Percentiles rank a stretch among this genome's conserved stretches.
Conservation (phyloP, 30 jellyfish, hydroid and myxozoan species). For the Clytia hemisphaerica region DNA sequence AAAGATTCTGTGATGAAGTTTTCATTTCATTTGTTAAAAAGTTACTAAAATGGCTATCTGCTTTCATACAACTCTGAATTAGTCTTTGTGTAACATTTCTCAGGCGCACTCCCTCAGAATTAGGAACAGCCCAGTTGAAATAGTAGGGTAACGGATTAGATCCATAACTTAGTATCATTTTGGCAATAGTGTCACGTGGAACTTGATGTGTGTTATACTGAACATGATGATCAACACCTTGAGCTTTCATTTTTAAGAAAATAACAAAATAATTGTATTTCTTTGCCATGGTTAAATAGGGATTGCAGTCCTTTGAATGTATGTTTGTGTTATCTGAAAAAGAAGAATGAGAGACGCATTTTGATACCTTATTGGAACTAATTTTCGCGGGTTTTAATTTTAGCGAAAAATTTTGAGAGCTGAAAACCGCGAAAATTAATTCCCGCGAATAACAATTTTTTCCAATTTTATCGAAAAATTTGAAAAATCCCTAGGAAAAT, state of each 20-base stretch:
- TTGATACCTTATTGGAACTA: too few relatives aligned
- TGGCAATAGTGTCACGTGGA: conserved; percentile 12
- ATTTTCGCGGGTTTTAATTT: too few relatives aligned
- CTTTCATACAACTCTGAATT: too few relatives aligned
- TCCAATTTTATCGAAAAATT: too few relatives aligned
- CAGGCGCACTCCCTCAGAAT: conserved; percentile 11
- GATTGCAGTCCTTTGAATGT: background rate
- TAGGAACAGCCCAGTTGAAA: conserved; percentile 51
- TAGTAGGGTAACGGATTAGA: conserved; percentile 33
- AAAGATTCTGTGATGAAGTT: too few relatives aligned
- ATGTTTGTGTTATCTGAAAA: conserved; percentile 47
- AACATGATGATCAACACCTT: conserved; percentile 19
- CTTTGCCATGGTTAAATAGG: conserved; percentile 34
- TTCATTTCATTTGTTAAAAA: too few relatives aligned
- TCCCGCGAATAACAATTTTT: too few relatives aligned
- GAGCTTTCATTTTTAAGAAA: conserved; percentile 17
- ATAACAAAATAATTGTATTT: conserved; percentile 17
- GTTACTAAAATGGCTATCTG: too few relatives aligned
- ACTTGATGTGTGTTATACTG: conserved; percentile 28
- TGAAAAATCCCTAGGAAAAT: too few relatives aligned
- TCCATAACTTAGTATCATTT: conserved; percentile 22
- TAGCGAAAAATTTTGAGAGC: too few relatives aligned
- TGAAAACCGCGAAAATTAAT: too few relatives aligned
- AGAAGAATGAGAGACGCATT: too few relatives aligned
- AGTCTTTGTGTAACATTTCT: background rate